Base-by-base conservation (phyloP, 2,888 invertebrate species). In the Lingula anatina region DNA sequence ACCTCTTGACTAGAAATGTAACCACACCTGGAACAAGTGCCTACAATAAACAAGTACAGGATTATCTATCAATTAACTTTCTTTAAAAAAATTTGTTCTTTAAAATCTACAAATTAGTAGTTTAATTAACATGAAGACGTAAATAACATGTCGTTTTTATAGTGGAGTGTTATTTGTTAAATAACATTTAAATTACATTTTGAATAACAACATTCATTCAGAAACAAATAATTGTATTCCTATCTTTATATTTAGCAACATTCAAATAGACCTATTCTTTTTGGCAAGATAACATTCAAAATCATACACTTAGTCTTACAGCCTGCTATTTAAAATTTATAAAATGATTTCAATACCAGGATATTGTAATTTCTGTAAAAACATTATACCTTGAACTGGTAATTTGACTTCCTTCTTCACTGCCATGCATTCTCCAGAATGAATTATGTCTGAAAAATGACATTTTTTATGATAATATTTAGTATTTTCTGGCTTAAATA, bases 1-100 rank as follows among this genome's bases (percentile, higher is more conserved):
- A 96, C 83, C 63, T 86, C 84, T 73, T 96, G 95, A 55, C 96
- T 96, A n/a, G 82, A 82, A 50, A 84, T 81, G 62, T 81, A 97
- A 26, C 90, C 88, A 78, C 99, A 99, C 40, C 89, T 82, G 5
- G 81, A 80, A 74, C 97, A 97, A 41, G 81, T 64, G 38, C 73
- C 74, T 71, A 48, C 2, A 56, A 55, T 21, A 46, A 36, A 24
- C 23, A 26, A n/a, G n/a, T n/a, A n/a, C n/a, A n/a, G n/a, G n/a
- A n/a, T 41, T 24, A 24, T 15, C 9, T 15, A 39, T 7, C 9
- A 18, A 43, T 15, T 9, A 15, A 25, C 43, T 15, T 12, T 12
- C 25, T 7, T 7, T 23, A 15, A n/a, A n/a, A n/a, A n/a, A n/a
- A n/a, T n/a, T n/a, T n/a, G 40, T 12, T 47, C 87, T 60, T 61